phyloP scores from a whole-genome alignment of 2,113 vertebrate genomes.

The Polypterus senegalus region DNA sequence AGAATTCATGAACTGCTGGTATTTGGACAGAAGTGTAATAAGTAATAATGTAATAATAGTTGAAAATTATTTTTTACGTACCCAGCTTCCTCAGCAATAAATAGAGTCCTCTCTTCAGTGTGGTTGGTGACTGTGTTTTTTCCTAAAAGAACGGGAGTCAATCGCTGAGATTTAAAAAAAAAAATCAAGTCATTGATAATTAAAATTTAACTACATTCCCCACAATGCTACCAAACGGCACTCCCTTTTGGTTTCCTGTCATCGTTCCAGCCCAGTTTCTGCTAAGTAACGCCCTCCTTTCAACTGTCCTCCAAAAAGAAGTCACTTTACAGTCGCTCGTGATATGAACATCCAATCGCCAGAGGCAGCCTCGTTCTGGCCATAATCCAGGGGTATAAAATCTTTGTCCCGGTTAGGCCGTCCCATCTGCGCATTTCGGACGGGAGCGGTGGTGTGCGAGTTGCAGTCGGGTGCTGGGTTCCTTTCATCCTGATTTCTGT shows the following conservation, averaged over 20 bases:
- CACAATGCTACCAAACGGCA: constrained; percentile 7
- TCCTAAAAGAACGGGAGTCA: too few relatives aligned
- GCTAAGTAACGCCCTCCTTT: constrained; percentile 13
- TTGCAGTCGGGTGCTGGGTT: neutral
- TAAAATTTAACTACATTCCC: constrained; percentile 6
- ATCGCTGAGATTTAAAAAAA: too few relatives aligned
- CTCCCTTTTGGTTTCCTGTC: constrained; percentile 27
- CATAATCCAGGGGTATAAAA: constrained; percentile 50
- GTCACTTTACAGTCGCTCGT: constrained; percentile 2
- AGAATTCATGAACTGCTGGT: too few relatives aligned
- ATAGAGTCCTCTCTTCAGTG: too few relatives aligned
- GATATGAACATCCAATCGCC: constrained; percentile 23
- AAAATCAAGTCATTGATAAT: too few relatives aligned
- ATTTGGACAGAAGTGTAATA: too few relatives aligned
- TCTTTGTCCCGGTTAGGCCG: constrained; percentile 38
- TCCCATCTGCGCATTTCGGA: neutral
- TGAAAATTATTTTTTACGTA: too few relatives aligned
- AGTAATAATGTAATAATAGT: too few relatives aligned
- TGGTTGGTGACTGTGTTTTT: too few relatives aligned
- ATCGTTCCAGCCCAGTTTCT: constrained; percentile 6
- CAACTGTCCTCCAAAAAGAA: constrained; percentile 27
- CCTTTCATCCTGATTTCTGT: neutral
- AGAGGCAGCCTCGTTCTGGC: constrained; percentile 35
- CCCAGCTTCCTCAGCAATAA: too few relatives aligned
- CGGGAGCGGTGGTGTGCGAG: neutral